phyloP scores from a whole-genome alignment of 2,113 vertebrate genomes.

The Callocephalon fimbriatum region DNA sequence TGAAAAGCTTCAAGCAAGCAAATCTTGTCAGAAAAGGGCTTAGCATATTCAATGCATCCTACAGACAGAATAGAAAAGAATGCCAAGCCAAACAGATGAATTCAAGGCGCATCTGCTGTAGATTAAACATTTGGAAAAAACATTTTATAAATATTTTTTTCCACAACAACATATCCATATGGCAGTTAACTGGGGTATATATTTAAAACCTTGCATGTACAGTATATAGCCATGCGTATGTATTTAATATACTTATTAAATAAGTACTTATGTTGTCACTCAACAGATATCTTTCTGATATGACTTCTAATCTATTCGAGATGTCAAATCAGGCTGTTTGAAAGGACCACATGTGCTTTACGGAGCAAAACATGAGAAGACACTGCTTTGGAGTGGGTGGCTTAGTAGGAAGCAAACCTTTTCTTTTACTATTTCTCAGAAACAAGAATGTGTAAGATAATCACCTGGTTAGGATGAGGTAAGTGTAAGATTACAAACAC shows the following conservation, averaged over 20 bases:
- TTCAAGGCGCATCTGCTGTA: constrained; percentile 81
- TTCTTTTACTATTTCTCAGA: constrained; percentile 52
- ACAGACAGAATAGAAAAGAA: too few relatives aligned
- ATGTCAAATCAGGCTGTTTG: constrained; percentile 26
- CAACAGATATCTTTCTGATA: constrained; percentile 43
- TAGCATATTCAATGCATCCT: too few relatives aligned
- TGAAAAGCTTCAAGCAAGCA: too few relatives aligned
- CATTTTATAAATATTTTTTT: constrained; percentile 85
- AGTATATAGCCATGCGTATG: constrained; percentile 47
- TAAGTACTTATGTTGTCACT: constrained; percentile 60
- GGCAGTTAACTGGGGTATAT: constrained; percentile 74
- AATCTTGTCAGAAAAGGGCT: too few relatives aligned
- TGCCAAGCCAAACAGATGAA: constrained; percentile 83
- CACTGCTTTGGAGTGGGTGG: constrained; percentile 52
- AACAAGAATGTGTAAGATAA: constrained; percentile 25
- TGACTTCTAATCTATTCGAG: background rate
- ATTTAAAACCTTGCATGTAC: constrained; percentile 64
- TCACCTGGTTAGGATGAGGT: constrained; percentile 37
- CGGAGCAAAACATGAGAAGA: constrained; percentile 49
- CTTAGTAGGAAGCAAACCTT: constrained; percentile 42
- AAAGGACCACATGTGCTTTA: constrained; percentile 52
- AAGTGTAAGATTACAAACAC: background rate
- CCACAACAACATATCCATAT: constrained; percentile 82
- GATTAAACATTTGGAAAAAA: constrained; percentile 85
- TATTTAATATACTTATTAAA: constrained; percentile 35